These are phyloP conservation scores for Pheosia gnoma DNA, from an alignment of 2,888 invertebrate species.

Conservation along the genomic window DNA sequence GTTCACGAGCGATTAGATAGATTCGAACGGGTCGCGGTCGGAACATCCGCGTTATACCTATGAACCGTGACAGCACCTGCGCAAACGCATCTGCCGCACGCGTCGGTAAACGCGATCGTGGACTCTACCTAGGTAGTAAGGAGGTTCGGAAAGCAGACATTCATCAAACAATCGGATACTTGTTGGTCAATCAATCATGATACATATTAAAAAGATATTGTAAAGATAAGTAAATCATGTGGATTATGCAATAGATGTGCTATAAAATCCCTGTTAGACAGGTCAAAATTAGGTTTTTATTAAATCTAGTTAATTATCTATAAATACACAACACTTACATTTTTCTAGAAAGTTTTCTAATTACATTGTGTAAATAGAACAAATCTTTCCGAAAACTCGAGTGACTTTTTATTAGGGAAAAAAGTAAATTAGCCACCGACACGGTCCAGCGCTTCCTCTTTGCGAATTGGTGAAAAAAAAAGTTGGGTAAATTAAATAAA, in stretches of 20 bases:
- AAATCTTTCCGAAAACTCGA: conserved; percentile 27
- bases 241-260: too few species aligned
- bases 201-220: too few species aligned
- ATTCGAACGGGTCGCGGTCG: conserved; percentile 26
- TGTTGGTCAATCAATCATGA: not conserved
- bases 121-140: conserved; percentile 10
- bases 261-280: too few species aligned
- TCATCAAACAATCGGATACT: not conserved
- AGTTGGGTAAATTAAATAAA: conserved; percentile 74
- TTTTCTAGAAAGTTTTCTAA: conserved; percentile 16
- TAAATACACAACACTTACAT: not conserved
- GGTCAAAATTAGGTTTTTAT: too few species aligned
- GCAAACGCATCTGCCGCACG: conserved; percentile 69
- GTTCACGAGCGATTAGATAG: conserved; percentile 45
- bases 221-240: too few species aligned
- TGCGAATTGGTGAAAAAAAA: conserved; percentile 48
- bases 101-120: conserved; percentile 50
- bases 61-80: conserved; percentile 70
- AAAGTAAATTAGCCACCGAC: conserved; percentile 48
- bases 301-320: too few species aligned
- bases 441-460: conserved; percentile 47
- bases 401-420: conserved; percentile 44
- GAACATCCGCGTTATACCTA: conserved; percentile 29
- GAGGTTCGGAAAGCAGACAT: not conserved
- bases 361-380: conserved; percentile 27